phyloP scores from a whole-genome alignment of 1,140 invertebrate genomes.

The Neodiprion virginianus region DNA sequence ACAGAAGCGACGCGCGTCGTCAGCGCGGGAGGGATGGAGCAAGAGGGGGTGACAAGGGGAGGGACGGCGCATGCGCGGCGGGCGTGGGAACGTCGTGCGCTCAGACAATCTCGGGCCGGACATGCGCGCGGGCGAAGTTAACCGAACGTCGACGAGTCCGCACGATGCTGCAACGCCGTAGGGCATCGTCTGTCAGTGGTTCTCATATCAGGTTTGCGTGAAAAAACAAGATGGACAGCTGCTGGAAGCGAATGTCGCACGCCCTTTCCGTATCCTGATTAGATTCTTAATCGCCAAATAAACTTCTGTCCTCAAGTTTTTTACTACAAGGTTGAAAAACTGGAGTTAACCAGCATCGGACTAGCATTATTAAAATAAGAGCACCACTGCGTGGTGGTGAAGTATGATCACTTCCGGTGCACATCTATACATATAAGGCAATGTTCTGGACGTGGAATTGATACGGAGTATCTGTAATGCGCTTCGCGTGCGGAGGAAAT shows the following conservation, averaged over 20 bases:
- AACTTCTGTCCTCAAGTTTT: no score
- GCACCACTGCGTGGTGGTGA: no score
- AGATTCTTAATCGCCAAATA: no score
- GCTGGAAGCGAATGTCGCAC: background rate
- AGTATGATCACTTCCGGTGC: no score
- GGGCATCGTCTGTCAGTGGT: constrained; percentile 40
- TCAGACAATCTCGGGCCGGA: constrained; percentile 32
- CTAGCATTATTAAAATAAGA: no score
- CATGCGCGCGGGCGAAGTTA: constrained; percentile 34
- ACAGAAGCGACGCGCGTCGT: constrained; percentile 44
- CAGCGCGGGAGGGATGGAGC: constrained; percentile 48
- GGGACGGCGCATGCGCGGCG: constrained; percentile 46
- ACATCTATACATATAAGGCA: no score
- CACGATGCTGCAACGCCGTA: constrained; percentile 33
- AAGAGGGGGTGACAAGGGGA: background rate
- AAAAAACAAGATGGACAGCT: background rate
- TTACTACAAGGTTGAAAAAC: no score
- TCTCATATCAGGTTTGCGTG: constrained; percentile 30
- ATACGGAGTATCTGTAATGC: no score
- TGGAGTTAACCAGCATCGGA: no score
- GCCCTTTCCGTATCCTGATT: background rate
- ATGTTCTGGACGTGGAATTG: no score
- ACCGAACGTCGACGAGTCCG: constrained; percentile 39
- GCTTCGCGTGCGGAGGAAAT: no score
- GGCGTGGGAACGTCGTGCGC: constrained; percentile 59